A percentile compares a stretch with the other conserved stretches of the same genome.
Conservation (phyloP, 1,140 invertebrate genomes). For the Phocides pigmalion region DNA sequence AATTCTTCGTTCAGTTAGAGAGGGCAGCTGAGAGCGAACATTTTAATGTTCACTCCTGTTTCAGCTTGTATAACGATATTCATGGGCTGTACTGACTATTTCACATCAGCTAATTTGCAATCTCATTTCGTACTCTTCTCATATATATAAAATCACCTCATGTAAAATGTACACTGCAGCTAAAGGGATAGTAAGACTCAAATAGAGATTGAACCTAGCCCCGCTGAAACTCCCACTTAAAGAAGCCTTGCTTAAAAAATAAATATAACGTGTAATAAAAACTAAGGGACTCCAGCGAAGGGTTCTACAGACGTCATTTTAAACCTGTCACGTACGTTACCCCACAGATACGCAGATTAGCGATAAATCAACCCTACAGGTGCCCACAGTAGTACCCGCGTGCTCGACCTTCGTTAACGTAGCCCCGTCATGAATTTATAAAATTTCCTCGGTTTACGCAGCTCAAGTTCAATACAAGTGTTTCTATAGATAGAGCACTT, state of each 20-base stretch:
- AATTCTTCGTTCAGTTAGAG: too few relatives aligned
- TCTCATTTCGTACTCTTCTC: too few relatives aligned
- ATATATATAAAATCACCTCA: too few relatives aligned
- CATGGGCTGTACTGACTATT: too few relatives aligned
- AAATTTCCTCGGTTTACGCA: slow-evolving; percentile 23
- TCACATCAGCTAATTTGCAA: too few relatives aligned
- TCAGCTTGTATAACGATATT: too few relatives aligned
- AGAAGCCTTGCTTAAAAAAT: not conserved
- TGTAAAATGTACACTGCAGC: too few relatives aligned
- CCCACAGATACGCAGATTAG: slow-evolving; percentile 22
- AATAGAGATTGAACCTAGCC: too few relatives aligned
- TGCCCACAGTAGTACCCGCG: slow-evolving; percentile 4
- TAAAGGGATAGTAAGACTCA: too few relatives aligned
- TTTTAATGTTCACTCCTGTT: too few relatives aligned
- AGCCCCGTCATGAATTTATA: slow-evolving; percentile 27
- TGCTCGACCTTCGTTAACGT: slow-evolving; percentile 23
- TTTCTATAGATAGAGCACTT: not conserved
- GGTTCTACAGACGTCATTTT: not conserved
- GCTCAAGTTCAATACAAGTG: not conserved
- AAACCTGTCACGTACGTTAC: slow-evolving; percentile 16
- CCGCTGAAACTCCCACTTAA: not conserved
- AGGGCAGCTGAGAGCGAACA: too few relatives aligned
- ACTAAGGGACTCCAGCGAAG: not conserved
- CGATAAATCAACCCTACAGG: slow-evolving; percentile 25
- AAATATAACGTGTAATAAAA: not conserved